Base-by-base conservation (phyloP, 1,140 invertebrate genomes). In the Aethina tumida region DNA sequence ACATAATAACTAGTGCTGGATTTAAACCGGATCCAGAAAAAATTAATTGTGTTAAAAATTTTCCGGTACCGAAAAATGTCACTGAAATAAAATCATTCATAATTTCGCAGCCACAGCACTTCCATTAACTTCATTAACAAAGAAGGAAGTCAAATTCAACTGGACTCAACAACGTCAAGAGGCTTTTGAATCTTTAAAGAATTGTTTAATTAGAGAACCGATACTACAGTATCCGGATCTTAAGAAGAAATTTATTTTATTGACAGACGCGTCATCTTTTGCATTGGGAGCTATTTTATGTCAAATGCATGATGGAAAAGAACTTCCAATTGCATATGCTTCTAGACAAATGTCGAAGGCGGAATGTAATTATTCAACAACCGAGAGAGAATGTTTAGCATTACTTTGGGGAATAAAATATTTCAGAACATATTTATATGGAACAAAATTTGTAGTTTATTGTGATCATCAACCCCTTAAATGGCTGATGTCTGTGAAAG, bases 391-490 rank as follows among this genome's bases (percentile, higher is more conserved):
- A 20, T 15, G 10, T 27, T 41, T 71, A 12, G 62, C 61, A 0
- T 52, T 70, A n/a, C 30, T 71, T 1, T 54, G 49, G 39, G 56
- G 54, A 2, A 44, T 71, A 1, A 43, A 64, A 37, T 58, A 66
- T 26, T 64, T 65, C 33, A 24, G 50, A 10, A 35, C 36, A 15
- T 25, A 41, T 17, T 14, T 67, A 8, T 46, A 52, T 21, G 55
- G 51, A n/a, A 53, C 15, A n/a, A 39, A 58, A 18, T 64, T 69
- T 31, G 53, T 19, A 2, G 45, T 65, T 5, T 32, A 55, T 16
- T 65, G 61, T 1, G 64, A 69, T 32, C 61, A 66, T 30, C 48
- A 55, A 33, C 49, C 58, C 0, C 41, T 66, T 14, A 37, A 33
- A n/a, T 66, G 54, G 49, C 34, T 67, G 5, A 41, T 46, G 12